Evolutionary conservation across 2,113 vertebrate genomes (phyloP).

Genomic region (Eolophus roseicapilla): DNA sequence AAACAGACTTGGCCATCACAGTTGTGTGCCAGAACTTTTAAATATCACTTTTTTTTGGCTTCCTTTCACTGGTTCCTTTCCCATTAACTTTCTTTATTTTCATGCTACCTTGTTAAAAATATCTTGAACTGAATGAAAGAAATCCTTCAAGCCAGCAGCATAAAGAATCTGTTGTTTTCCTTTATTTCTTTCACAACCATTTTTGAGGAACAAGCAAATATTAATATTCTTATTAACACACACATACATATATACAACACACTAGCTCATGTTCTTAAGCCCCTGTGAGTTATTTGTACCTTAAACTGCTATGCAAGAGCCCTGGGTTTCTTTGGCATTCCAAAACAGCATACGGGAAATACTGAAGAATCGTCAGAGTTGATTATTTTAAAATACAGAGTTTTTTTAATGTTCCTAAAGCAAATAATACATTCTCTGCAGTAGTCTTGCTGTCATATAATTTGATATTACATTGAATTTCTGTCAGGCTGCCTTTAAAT

Average conservation of each 20-base stretch:
- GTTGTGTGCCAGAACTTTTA: background rate
- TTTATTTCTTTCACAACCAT: constrained; percentile 21
- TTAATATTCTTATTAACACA: background rate
- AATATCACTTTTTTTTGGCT: background rate
- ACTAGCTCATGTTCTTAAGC: background rate
- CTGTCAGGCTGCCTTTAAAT: no score
- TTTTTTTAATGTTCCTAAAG: background rate
- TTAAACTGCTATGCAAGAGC: background rate
- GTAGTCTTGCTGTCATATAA: no score
- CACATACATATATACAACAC: background rate
- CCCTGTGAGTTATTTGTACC: background rate
- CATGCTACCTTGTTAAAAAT: background rate
- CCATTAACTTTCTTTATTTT: constrained; percentile 1
- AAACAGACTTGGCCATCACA: background rate
- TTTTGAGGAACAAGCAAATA: background rate
- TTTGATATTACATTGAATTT: no score
- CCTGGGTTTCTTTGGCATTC: background rate
- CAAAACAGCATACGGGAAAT: background rate
- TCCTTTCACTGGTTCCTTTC: background rate
- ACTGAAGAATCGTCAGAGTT: background rate
- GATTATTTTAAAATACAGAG: background rate
- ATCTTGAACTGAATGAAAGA: background rate
- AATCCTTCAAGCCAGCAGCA: background rate
- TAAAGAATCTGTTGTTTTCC: constrained; percentile 24
- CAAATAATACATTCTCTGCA: background rate